Base-by-base conservation (phyloP, 2,113 vertebrate species). In the Lagopus muta region DNA sequence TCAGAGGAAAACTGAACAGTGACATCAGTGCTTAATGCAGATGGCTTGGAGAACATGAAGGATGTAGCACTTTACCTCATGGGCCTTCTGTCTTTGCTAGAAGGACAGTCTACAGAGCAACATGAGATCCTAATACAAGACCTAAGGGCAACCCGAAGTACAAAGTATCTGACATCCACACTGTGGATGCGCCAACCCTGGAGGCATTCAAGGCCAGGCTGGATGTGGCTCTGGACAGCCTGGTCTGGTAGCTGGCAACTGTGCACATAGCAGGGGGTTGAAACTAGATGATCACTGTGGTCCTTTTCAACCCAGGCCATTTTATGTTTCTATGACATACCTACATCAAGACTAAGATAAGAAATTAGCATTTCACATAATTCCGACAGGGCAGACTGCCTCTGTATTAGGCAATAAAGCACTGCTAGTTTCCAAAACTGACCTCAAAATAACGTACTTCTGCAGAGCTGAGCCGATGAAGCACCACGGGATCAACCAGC, bases 381-480 rank as follows among this genome's bases (percentile, higher is more conserved):
- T 65, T 75, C 25, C 48, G 54, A 72, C 3, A 48, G 9, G 54
- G 27, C n/a, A 70, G 82, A 30, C 17, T 47, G 81, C 71, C 22
- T 70, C n/a, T 6, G 54, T 43, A 12, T 72, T 67, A 36, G 74
- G 74, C 30, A 80, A 40, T 7, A 55, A 27, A 3, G 12, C n/a
- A n/a, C 2, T 42, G 15, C 0, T 0, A 32, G 38, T 28, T 90
- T 78, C 70, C 60, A 81, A 50, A 93, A 81, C 28, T 0, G 0
- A 32, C 30, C 52, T 61, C 47, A 47, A 55, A 92, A 92, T 82
- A 42, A 12, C 30, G 52, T 61, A 27, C 0, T 70, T 69, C 40
- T 48, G 38, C 74, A 84, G 28, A 55, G 42, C 61, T 81, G 52
- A 93, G 38, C 42, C 45, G 50, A 50, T 1, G 3, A 88, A 76